Base-by-base conservation (phyloP, 1,140 invertebrate genomes). In the Heliconius nattereri region DNA sequence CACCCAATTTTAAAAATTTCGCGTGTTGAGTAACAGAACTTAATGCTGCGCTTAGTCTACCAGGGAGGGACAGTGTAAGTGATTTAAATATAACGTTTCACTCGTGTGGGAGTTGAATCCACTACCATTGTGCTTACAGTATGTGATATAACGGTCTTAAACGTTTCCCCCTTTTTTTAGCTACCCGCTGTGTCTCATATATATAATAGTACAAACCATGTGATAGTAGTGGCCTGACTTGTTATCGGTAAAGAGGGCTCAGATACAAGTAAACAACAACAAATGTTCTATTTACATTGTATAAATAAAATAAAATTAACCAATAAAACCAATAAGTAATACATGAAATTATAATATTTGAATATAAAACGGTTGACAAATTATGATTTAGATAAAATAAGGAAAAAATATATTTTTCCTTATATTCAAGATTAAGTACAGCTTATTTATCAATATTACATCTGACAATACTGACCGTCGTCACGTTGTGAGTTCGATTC, bases 311-410 rank as follows among this genome's bases (percentile, higher is more conserved):
- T 57, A 54, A 54, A n/a, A 54, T 7, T 54, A 8, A n/a, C n/a
- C n/a, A n/a, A n/a, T n/a, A n/a, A n/a, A n/a, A n/a, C n/a, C 54
- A 57, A 57, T 57, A 57, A 57, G 8, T 57, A 57, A 57, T 57
- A 57, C 20, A 57, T 11, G 20, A 23, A 57, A 57, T 11, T 23
- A 57, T 57, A 57, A 57, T 23, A 57, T 57, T 23, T 57, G 8
- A 57, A 57, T 57, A 57, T 57, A 71, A 71, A 32, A 71, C 19
- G 6, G 26, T 71, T 20, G 19, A 71, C 11, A 71, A 32, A 71
- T 71, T 35, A 20, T 71, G 5, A 57, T 52, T 19, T 57, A 57
- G 7, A 57, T 29, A 2, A 71, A 71, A 71, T 35, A 71, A 71
- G 29, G 70, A 71, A 32, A 71, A 32, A 16, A 8, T 2, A n/a